Conservation (phyloP, 2,888 invertebrate species). For the Drepanosiphum platanoidis region DNA sequence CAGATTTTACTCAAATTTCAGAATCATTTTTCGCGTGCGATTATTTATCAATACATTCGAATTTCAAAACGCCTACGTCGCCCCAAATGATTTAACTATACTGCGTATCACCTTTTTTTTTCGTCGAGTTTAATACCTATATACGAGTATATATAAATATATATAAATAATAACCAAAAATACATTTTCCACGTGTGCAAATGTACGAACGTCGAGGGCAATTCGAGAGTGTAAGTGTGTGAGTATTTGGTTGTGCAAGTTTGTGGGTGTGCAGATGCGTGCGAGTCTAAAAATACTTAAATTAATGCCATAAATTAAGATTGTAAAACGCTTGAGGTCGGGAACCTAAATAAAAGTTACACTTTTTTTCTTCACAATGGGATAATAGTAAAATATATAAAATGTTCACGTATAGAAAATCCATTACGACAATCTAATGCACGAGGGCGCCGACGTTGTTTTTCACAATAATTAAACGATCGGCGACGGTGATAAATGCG, state of each 20-base stretch:
- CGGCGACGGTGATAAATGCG: conserved; percentile 33
- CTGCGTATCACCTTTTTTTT: not conserved
- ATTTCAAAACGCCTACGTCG: not conserved
- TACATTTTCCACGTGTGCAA: not conserved
- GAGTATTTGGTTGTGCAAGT: not conserved
- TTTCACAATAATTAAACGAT: conserved; percentile 33
- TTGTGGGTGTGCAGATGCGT: not conserved
- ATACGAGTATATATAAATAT: not conserved
- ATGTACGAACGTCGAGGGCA: not conserved
- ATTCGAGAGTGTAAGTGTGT: not conserved
- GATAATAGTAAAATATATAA: conserved; percentile 1
- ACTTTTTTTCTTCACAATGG: not conserved
- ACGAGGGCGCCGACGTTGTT: not conserved
- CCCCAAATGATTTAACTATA: not conserved
- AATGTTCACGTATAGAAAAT: not conserved
- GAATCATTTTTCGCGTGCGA: not conserved
- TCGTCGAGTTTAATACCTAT: too few relatives aligned
- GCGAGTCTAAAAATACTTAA: not conserved
- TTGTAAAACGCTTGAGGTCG: not conserved
- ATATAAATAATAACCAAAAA: not conserved
- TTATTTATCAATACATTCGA: not conserved
- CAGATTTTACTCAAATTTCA: not conserved
- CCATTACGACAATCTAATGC: conserved; percentile 1
- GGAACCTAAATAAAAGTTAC: not conserved
- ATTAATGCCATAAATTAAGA: not conserved